phyloP scores from a whole-genome alignment of 1,140 invertebrate species.

The Nasonia vitripennis region DNA sequence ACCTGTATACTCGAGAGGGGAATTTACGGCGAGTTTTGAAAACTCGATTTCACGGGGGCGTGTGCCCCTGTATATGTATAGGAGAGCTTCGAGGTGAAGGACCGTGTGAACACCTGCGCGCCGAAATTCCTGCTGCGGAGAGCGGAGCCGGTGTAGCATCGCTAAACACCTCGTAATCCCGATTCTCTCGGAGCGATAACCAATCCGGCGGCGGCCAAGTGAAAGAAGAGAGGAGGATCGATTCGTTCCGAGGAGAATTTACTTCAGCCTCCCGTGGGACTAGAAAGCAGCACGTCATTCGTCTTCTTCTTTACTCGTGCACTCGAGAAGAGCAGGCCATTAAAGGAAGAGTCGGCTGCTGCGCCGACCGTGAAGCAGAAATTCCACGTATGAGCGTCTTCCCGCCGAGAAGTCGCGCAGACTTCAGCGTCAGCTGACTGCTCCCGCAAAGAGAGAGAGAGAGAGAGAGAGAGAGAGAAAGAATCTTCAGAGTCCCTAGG shows the following conservation, averaged over 20 bases:
- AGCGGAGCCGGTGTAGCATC: too few species aligned
- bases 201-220: not conserved
- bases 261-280: not conserved
- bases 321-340: not conserved
- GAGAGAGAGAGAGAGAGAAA: too few species aligned
- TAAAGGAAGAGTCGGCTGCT: not conserved
- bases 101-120: too few species aligned
- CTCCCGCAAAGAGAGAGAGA: too few species aligned
- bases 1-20: too few species aligned
- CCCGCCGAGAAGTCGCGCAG: not conserved
- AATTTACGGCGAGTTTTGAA: not conserved
- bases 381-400: not conserved
- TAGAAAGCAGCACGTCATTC: not conserved
- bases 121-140: too few species aligned
- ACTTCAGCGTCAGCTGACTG: too few species aligned
- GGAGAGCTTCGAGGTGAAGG: too few species aligned
- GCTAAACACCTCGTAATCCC: too few species aligned
- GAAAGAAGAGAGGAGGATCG: not conserved
- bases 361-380: not conserved
- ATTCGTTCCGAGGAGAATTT: not conserved
- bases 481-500: too few species aligned
- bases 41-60: not conserved
- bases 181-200: not conserved
- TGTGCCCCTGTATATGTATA: not conserved
- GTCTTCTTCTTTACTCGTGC: not conserved